Conservation (phyloP, 1,140 invertebrate species). For the Drusus annulatus region DNA sequence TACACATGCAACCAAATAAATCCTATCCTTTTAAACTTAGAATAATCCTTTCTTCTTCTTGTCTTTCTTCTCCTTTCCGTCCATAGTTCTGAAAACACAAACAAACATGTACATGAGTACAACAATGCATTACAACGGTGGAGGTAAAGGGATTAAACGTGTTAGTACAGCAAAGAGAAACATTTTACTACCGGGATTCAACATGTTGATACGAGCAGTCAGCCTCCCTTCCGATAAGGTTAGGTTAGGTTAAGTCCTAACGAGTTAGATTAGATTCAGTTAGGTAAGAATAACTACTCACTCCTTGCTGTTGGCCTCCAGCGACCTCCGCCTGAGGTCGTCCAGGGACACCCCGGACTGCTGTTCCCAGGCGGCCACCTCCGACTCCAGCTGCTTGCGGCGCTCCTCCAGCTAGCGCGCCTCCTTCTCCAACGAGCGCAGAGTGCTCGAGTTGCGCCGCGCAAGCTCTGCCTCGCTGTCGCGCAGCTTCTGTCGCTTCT, state of each 20-base stretch:
- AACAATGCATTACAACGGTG: too few species aligned
- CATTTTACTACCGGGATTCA: too few species aligned
- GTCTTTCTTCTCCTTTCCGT: constrained; percentile 72
- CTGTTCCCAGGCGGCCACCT: constrained; percentile 91
- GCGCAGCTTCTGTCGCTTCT: constrained; percentile 94
- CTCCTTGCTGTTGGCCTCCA: constrained; percentile 92
- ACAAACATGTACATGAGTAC: too few species aligned
- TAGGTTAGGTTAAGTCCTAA: background rate
- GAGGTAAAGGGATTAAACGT: too few species aligned
- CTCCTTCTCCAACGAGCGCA: constrained; percentile 85
- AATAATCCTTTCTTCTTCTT: constrained; percentile 74
- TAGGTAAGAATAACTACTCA: constrained; percentile 68
- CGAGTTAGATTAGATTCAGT: background rate
- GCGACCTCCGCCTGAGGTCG: constrained; percentile 85
- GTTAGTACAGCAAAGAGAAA: too few species aligned
- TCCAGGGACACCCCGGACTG: constrained; percentile 90
- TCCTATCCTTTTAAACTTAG: constrained; percentile 61
- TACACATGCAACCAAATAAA: constrained; percentile 52
- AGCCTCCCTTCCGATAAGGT: too few species aligned
- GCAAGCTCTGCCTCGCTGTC: constrained; percentile 90
- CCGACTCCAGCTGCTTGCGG: constrained; percentile 87
- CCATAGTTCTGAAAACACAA: constrained; percentile 67
- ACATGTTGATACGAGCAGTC: too few species aligned
- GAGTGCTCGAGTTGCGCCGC: constrained; percentile 75
- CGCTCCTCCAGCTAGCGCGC: constrained; percentile 93